Conservation (phyloP, 2,797 vertebrate genomes). For the Periophthalmus magnuspinnatus region DNA sequence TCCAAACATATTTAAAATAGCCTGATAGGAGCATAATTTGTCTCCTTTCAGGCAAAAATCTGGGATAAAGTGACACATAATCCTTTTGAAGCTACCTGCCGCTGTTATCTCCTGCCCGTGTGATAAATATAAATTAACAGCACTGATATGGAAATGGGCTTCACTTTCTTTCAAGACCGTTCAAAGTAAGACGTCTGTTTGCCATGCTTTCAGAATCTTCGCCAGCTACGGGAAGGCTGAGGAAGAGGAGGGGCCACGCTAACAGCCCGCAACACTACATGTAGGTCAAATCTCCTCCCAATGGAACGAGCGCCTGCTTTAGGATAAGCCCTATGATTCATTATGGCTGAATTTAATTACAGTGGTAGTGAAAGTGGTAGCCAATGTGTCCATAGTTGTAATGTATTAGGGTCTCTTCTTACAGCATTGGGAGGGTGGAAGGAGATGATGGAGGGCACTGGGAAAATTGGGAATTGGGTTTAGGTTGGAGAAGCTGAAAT, state of each 20-base stretch:
- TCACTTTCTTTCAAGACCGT: constrained; percentile 42
- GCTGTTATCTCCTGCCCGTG: constrained; percentile 21
- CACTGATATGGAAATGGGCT: constrained; percentile 46
- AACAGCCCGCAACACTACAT: constrained; percentile 57
- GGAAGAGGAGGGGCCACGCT: constrained; percentile 39
- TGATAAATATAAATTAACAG: constrained; percentile 46
- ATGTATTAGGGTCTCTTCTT: constrained; percentile 62
- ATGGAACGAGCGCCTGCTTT: constrained; percentile 69
- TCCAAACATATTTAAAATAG: neutral
- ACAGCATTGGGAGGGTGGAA: constrained; percentile 42
- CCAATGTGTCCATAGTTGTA: constrained; percentile 59
- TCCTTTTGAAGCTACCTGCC: constrained; percentile 33
- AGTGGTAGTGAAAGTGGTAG: constrained; percentile 51
- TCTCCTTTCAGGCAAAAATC: constrained; percentile 1
- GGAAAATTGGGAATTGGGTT: too few relatives aligned
- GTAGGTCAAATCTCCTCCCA: constrained; percentile 71
- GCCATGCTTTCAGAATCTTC: constrained; percentile 35
- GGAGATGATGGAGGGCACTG: constrained; percentile 27
- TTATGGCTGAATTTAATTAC: constrained; percentile 75
- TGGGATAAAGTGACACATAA: constrained; percentile 12
- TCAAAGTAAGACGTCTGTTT: constrained; percentile 49
- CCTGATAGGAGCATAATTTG: neutral
- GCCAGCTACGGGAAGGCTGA: constrained; percentile 32
- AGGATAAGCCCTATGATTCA: constrained; percentile 75
- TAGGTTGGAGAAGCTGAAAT: neutral